These are phyloP conservation scores for Harpalus rubripes DNA, from an alignment of 2,888 invertebrate genomes.

Conservation along the genomic window DNA sequence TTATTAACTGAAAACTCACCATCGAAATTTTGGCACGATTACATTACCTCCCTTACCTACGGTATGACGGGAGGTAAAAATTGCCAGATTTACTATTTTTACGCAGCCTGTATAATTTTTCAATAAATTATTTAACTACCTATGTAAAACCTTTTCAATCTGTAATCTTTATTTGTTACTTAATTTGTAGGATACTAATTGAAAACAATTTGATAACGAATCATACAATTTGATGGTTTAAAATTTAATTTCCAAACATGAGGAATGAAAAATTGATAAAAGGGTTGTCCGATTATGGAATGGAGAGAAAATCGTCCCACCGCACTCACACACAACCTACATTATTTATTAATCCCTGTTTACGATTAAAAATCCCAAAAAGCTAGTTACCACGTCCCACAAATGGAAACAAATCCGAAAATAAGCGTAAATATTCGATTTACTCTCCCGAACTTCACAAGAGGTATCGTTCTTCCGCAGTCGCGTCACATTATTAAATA, in stretches of 20 bases:
- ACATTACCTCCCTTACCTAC: no score
- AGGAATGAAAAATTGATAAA: not conserved
- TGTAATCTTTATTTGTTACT: no score
- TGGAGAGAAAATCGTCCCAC: not conserved
- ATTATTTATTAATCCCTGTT: constrained; percentile 52
- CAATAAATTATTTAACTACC: no score
- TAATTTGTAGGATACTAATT: not conserved
- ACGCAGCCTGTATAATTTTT: no score
- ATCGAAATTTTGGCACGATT: no score
- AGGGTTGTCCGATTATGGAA: not conserved
- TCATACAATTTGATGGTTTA: not conserved
- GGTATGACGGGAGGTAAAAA: no score
- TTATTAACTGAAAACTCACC: no score
- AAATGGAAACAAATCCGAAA: constrained; percentile 48
- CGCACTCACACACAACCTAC: not conserved
- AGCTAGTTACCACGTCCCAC: constrained; percentile 39
- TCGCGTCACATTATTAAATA: no score
- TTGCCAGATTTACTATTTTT: no score
- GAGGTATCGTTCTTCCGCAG: no score
- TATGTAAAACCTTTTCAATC: no score
- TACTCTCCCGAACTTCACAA: not conserved
- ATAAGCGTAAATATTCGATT: constrained; percentile 42
- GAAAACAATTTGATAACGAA: not conserved
- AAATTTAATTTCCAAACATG: not conserved
- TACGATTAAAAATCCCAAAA: constrained; percentile 47